These are phyloP conservation scores for Spodoptera litura DNA, from an alignment of 1,140 invertebrate species.

Conservation along the genomic window DNA sequence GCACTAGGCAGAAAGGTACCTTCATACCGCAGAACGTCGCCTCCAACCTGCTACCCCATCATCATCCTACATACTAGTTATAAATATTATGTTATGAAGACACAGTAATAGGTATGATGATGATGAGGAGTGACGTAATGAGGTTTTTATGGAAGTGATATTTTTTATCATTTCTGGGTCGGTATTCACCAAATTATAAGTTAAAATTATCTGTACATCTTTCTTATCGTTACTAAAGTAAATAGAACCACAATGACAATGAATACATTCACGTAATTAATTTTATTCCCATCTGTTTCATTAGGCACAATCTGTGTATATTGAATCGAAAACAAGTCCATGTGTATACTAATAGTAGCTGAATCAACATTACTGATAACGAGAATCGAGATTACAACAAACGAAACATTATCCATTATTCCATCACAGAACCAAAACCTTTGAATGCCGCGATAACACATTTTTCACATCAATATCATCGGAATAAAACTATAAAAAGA, in stretches of 20 bases:
- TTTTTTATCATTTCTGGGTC: not conserved
- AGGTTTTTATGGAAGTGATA: not conserved
- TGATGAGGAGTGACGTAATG: not conserved
- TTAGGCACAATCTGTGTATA: not conserved
- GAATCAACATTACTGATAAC: too few relatives aligned
- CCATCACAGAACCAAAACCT: not conserved
- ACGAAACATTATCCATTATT: not conserved
- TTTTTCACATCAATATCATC: conserved; percentile 33
- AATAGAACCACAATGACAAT: conserved; percentile 34
- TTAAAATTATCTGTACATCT: too few relatives aligned
- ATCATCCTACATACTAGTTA: conserved; percentile 21
- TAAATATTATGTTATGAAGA: not conserved
- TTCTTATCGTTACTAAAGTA: too few relatives aligned
- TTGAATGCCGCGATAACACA: not conserved
- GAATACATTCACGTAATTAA: not conserved
- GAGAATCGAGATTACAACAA: too few relatives aligned
- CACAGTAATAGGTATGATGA: not conserved
- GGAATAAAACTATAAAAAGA: conserved; percentile 51
- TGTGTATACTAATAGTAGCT: too few relatives aligned
- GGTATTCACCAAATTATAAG: too few relatives aligned
- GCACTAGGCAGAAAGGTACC: conserved; percentile 51
- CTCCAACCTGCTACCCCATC: conserved; percentile 53
- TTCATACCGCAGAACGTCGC: conserved; percentile 49
- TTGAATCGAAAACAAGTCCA: not conserved
- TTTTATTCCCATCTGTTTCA: not conserved